phyloP scores from a whole-genome alignment of 2,113 vertebrate genomes.

The Pygoscelis adeliae region DNA sequence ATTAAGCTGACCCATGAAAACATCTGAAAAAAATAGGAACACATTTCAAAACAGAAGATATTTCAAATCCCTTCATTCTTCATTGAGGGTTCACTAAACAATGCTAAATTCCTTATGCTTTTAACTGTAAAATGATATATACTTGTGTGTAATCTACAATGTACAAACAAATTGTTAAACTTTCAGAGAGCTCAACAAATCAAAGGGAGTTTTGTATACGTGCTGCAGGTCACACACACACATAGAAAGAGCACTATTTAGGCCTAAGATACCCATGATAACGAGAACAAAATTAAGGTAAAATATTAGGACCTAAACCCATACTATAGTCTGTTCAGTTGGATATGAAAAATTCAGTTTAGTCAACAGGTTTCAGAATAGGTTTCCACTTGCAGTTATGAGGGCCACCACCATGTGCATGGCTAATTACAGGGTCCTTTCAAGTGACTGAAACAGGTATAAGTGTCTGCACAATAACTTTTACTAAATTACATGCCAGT shows the following conservation, averaged over 20 bases:
- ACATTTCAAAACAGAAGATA: neutral
- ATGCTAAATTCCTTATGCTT: neutral
- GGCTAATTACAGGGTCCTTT: neutral
- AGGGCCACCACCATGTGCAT: neutral
- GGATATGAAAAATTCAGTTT: neutral
- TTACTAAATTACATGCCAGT: neutral
- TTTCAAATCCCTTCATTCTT: neutral
- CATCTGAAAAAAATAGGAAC: neutral
- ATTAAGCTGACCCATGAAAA: neutral
- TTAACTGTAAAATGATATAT: neutral
- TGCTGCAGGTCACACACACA: neutral
- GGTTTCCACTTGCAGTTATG: neutral
- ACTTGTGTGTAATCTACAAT: neutral
- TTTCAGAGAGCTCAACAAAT: neutral
- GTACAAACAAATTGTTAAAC: neutral
- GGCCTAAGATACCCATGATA: neutral
- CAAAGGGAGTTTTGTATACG: neutral
- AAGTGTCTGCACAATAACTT: neutral
- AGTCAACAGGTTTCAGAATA: neutral
- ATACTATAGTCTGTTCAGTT: neutral
- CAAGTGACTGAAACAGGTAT: neutral
- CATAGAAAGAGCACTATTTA: neutral
- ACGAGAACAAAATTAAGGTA: neutral
- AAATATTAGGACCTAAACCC: neutral
- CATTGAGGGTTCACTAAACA: neutral